Evolutionary conservation across 2,797 vertebrate genomes (phyloP).

Genomic region (Hippoglossus hippoglossus): DNA sequence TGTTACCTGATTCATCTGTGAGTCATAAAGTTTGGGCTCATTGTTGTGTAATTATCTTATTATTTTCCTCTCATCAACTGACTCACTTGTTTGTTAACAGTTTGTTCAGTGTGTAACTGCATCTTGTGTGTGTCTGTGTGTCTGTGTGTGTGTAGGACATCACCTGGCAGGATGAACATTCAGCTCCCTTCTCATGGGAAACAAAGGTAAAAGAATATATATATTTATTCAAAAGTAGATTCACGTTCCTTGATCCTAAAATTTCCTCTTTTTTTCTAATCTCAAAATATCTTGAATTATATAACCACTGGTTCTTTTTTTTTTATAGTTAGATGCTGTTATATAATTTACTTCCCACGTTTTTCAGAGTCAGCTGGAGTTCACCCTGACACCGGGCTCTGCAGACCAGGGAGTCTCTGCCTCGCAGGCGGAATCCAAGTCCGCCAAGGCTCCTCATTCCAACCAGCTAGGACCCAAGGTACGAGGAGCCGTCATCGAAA

Average conservation of each 20-base stretch:
- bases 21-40: too few species aligned
- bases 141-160: slow-evolving; percentile 86
- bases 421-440: slow-evolving; percentile 82
- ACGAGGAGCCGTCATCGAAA: background rate
- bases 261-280: too few species aligned
- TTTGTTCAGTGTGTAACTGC: background rate
- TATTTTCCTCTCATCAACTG: too few species aligned
- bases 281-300: too few species aligned
- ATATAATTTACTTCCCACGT: background rate
- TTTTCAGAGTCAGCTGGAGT: slow-evolving; percentile 95
- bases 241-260: too few species aligned
- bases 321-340: background rate
- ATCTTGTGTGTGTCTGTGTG: slow-evolving; percentile 2
- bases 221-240: too few species aligned
- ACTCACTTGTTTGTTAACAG: too few species aligned
- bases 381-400: slow-evolving; percentile 86
- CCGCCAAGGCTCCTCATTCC: slow-evolving; percentile 73
- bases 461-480: slow-evolving; percentile 82
- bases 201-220: slow-evolving; percentile 86
- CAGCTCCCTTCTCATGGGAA: slow-evolving; percentile 98
- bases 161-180: slow-evolving; percentile 99
- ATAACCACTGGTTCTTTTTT: too few species aligned
- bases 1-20: too few species aligned
- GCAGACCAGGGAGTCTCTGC: slow-evolving; percentile 79
- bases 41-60: too few species aligned